Conservation (phyloP, 2,797 vertebrate species). For the Acanthornis magna region DNA sequence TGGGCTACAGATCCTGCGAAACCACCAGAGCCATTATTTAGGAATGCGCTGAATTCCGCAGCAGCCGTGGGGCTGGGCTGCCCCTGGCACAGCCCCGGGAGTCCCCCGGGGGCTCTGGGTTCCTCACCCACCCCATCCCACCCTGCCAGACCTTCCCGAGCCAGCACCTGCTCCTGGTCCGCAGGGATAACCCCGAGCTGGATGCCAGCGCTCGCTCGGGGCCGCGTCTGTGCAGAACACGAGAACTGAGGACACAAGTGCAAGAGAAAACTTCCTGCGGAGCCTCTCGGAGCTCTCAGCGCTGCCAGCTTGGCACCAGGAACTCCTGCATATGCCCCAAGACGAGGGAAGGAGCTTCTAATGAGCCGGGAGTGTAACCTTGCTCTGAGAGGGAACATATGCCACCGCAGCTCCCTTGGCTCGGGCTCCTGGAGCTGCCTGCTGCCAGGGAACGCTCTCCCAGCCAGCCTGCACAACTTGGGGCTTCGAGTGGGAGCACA, state of each 20-base stretch:
- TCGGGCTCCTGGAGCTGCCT: background rate
- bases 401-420: constrained; percentile 37
- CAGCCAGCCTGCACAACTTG: background rate
- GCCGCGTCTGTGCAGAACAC: background rate
- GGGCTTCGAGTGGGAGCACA: background rate
- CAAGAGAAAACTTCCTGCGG: background rate
- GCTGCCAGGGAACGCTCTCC: background rate
- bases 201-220: accelerated
- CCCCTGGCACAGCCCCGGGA: accelerated
- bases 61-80: background rate
- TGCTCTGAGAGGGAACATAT: constrained; percentile 40
- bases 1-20: background rate
- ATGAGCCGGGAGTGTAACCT: background rate
- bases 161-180: accelerated
- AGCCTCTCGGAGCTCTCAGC: background rate
- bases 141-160: background rate
- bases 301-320: background rate
- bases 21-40: background rate
- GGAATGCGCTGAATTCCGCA: background rate
- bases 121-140: background rate
- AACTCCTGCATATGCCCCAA: background rate
- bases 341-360: background rate
- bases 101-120: accelerated
- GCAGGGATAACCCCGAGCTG: background rate
- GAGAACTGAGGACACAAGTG: background rate